Base-by-base conservation (phyloP, 1,140 invertebrate genomes). In the Heterodera schachtii region DNA sequence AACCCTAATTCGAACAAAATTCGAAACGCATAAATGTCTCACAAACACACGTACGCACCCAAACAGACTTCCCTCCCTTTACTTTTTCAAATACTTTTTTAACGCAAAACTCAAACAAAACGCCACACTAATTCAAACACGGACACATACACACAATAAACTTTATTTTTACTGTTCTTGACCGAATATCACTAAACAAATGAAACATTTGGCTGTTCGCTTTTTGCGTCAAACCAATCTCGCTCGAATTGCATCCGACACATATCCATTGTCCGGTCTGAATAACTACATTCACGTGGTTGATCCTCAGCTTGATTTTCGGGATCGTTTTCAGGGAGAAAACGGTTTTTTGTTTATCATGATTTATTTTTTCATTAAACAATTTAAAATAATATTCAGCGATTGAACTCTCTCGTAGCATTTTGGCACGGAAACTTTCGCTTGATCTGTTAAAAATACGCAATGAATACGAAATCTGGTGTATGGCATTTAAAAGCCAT, bases 381-480 rank as follows among this genome's bases (percentile, higher is more conserved):
- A 31, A 31, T 52, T 52, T 1, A 52, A 52, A 8, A 16, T 60
- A 60, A 16, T 13, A 11, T 64, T 64, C 16, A 64, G 57, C 57
- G 16, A 64, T 64, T 64, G 57, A 64, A 64, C 57, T 64, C 0
- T 19, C 16, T 64, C 57, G 57, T 5, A 64, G 57, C 16, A 64
- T 64, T 64, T 64, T 64, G 57, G 57, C 57, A 64, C 57, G 57
- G 57, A 64, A 64, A 64, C 57, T 64, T 64, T 64, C 16, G 57
- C 57, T 64, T 19, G 57, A 64, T 19, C 19, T 64, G 19, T 5
- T 64, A 19, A 64, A 19, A 16, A 64, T 64, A 64, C 57, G 57
- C 57, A 64, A 19, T 19, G 57, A 64, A 11, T 64, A 64, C 16
- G 19, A 64, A 11, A 13, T 64, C 16, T 64, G 57, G 57, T 64